Conservation (phyloP, 2,113 vertebrate genomes). For the Trachemys scripta region DNA sequence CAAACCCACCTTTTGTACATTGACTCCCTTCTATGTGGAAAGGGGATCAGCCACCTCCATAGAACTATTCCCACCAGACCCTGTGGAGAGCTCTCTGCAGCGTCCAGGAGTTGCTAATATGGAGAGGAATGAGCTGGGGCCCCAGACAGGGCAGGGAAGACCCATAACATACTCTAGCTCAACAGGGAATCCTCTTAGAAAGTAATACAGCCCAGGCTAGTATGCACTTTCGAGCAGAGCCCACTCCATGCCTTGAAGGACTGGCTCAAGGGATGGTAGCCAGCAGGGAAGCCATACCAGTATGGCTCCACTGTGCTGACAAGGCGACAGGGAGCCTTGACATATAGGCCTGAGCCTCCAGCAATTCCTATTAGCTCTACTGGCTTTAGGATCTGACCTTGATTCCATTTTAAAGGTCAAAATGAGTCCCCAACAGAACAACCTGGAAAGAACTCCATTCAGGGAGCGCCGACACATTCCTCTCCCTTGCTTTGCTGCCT, state of each 20-base stretch:
- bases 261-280: neutral
- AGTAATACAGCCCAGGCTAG: neutral
- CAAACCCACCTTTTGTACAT: neutral
- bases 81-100: neutral
- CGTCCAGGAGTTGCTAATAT: neutral
- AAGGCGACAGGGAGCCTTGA: neutral
- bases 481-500: neutral
- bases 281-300: neutral
- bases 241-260: neutral
- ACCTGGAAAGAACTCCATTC: neutral
- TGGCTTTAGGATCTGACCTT: neutral
- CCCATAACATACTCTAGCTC: neutral
- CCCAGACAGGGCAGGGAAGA: neutral
- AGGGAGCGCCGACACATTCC: neutral
- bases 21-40: neutral
- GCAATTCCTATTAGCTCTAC: neutral
- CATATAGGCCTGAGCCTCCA: neutral
- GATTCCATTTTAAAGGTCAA: neutral
- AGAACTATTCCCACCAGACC: neutral
- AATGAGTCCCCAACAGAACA: neutral
- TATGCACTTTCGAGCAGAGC: neutral
- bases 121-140: neutral
- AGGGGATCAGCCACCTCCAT: neutral
- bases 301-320: neutral
- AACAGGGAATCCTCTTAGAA: neutral